Base-by-base conservation (phyloP, 23 tunicate species). In the Diplosoma virens region DNA sequence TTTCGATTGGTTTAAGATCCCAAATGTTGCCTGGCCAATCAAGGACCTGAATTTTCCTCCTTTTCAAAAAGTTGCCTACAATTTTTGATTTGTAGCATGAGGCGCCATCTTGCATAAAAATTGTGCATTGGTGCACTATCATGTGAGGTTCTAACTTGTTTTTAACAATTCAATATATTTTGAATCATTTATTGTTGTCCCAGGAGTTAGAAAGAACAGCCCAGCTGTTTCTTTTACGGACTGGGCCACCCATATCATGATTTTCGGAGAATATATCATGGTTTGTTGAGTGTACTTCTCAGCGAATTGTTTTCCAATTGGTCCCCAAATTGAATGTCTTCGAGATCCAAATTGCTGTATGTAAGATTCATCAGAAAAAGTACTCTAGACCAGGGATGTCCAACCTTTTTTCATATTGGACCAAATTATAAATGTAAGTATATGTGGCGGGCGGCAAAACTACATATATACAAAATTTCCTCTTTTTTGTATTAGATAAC, bases 231-330 rank as follows among this genome's bases (percentile, higher is more conserved):
- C 75, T 26, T 68, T 68, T 5, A 41, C 55, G 25, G 75, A 68
- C 53, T 34, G 35, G 53, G 30, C 53, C 37, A 52, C 53, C 75
- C 75, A 68, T 68, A 68, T 68, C 24, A 68, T 68, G 75, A 68
- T 41, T 28, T 41, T 68, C 30, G 75, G 52, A 36, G 52, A 41
- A 68, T 68, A 53, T 68, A 34, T 68, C 20, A 68, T 68, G 3
- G 53, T 68, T 68, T 68, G 75, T 41, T 41, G 75, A 53, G 53
- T 35, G 55, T 68, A 68, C 25, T 68, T 68, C 9, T 68, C 75
- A 26, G 35, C 52, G 55, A 34, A 68, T 68, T 24, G 75, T 68
- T 20, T 33, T 16, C 75, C 53, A 14, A 41, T 28, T 5, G 53
- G 20, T 68, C 75, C 22, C 26, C 75, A 36, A 41, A 68, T 53